Evolutionary conservation across 2,113 vertebrate species (phyloP).

Genomic region (Melozone crissalis): DNA sequence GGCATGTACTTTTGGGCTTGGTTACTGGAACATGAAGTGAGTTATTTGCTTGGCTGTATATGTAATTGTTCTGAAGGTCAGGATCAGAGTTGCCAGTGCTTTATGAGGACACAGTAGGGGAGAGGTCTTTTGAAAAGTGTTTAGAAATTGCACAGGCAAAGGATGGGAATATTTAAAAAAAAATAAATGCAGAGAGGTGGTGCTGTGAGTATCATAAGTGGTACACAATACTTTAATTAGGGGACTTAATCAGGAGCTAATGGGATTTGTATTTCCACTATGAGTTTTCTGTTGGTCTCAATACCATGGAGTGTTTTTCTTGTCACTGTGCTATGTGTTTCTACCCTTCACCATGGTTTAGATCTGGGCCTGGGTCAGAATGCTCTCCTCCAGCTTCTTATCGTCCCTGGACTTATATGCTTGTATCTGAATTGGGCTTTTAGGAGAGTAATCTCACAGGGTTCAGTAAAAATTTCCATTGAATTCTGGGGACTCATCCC

Average conservation of each 20-base stretch:
- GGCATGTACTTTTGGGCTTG: background rate
- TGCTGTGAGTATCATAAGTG: background rate
- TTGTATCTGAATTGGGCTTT: background rate
- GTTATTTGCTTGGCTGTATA: background rate
- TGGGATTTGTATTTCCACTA: background rate
- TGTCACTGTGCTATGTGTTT: background rate
- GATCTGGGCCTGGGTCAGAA: background rate
- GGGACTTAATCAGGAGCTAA: background rate
- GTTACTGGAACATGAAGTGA: background rate
- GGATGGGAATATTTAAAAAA: background rate
- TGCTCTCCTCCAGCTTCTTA: background rate
- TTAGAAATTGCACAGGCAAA: background rate
- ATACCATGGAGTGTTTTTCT: background rate
- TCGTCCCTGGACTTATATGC: accelerated
- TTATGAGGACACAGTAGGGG: background rate
- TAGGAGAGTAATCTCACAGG: background rate
- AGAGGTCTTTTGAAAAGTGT: background rate
- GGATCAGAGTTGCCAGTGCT: background rate
- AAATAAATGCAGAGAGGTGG: background rate
- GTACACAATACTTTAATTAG: background rate
- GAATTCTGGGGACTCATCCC: background rate
- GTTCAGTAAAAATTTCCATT: background rate
- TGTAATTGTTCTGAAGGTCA: background rate
- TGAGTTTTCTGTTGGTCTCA: background rate
- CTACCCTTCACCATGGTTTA: background rate